Base-by-base conservation (phyloP, 2,888 invertebrate genomes). In the Nomada fabriciana region DNA sequence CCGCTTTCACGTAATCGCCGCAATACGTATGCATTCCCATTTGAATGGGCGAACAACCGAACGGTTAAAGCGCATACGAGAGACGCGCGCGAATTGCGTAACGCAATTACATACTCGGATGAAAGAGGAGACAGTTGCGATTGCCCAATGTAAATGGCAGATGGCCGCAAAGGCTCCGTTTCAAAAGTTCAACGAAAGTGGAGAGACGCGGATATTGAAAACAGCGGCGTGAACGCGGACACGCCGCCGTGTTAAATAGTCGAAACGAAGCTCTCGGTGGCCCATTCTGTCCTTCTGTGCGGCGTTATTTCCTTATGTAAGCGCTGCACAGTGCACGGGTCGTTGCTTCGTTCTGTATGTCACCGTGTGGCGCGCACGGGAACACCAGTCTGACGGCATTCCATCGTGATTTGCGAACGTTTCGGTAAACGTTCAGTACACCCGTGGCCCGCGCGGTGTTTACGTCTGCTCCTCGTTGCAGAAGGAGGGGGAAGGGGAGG, bases 351-450 rank as follows among this genome's bases (percentile, higher is more conserved):
- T 88, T 92, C 90, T 89, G 89, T 91, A 88, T 91, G 91, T 91
- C 92, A 92, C 92, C 89, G 90, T 88, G 88, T 88, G 80, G 80
- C 82, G 82, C 82, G 87, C 86, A 88, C 89, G 86, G 85, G 82
- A 86, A 89, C 91, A 91, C 93, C 92, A 91, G 92, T 91, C 90
- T 82, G 89, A 92, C 92, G 89, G 90, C 92, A 93, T 93, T 93
- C 92, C 92, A 90, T 89, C 89, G 91, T 91, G 92, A 92, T 92
- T 92, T 92, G 92, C 91, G 91, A 92, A 92, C 90, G 91, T 91
- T 93, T 92, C 91, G 91, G 90, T 91, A 91, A 92, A 91, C 90
- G 90, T 86, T 89, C 89, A 87, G 89, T 90, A 86, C 85, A 82
- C 80, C 85, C 89, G 88, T 85, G 82, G 87, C 85, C 83, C 87